Evolutionary conservation across 2,797 vertebrate species (phyloP), one percentile per base, ranked within the genome.

Genomic region (Thamnophis elegans): DNA sequence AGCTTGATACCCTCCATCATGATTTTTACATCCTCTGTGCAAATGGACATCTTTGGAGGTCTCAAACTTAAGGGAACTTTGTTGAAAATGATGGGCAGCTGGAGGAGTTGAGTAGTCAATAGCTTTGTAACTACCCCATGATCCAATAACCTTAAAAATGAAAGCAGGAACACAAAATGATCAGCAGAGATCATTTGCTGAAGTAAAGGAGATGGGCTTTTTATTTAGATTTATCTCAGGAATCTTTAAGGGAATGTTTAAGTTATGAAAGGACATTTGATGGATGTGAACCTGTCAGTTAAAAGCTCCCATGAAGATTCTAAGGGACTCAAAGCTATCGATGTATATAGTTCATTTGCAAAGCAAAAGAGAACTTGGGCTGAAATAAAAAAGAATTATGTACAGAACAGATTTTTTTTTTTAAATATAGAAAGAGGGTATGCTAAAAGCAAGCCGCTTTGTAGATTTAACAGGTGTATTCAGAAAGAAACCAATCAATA

Each of bases 311-410:
- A 16, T 47, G 47, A 91, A 89, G 65, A 82, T 60, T 82, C 55
- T 65, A 47, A 42, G n/a, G 55, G 86, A 88, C 55, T 90, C 22
- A 26, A 32, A 73, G 47, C n/a, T 90, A 62, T 93, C 88, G 42
- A 32, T 85, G 28, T 55, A 59, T 55, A 59, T 54, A 88, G 85
- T 51, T 87, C 89, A 82, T 82, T n/a, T 14, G 4, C 68, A 91
- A 20, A 88, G 65, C 85, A 87, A 87, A 89, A 88, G 47, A 89
- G 87, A 54, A 55, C 5, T 65, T 85, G 92, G 92, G 90, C 90
- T 88, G 32, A 88, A 85, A 82, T 47, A 18, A 58, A 89, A 88
- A 88, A 85, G 10, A 85, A 92, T 92, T 85, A 85, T 85, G 32
- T 51, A 47, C 18, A 87, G 55, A 88, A 20, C 22, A 62, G 11